Conservation (phyloP, 2,888 invertebrate genomes). For the Acholoe squamosa region DNA sequence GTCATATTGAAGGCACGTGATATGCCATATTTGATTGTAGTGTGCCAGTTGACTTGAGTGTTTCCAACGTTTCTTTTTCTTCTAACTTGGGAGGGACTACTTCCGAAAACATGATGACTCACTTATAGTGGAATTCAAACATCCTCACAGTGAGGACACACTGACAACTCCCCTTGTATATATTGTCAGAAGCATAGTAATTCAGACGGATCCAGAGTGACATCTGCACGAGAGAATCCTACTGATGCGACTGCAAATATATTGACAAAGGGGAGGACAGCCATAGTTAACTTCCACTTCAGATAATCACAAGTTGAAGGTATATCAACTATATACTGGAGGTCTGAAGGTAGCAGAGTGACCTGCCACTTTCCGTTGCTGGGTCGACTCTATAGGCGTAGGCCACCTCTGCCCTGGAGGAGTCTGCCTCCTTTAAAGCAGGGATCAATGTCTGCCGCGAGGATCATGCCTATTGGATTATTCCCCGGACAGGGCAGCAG, state of each 20-base stretch:
- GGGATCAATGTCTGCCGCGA: not conserved
- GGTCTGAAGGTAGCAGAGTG: not conserved
- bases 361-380: not conserved
- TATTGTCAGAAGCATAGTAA: no score
- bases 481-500: not conserved
- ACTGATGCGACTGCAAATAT: not conserved
- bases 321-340: not conserved
- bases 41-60: no score
- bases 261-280: not conserved
- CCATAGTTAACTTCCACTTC: not conserved
- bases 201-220: not conserved
- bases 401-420: not conserved
- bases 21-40: no score
- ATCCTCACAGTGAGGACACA: no score
- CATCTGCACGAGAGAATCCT: not conserved
- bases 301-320: not conserved
- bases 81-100: no score
- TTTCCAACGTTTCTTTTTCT: no score
- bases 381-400: not conserved
- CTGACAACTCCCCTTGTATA: no score
- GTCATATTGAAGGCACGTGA: no score
- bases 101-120: no score
- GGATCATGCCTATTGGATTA: not conserved
- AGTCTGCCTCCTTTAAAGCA: not conserved
- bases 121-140: no score